Conservation (phyloP, 2,888 invertebrate genomes). For the Aspidiotus destructor region DNA sequence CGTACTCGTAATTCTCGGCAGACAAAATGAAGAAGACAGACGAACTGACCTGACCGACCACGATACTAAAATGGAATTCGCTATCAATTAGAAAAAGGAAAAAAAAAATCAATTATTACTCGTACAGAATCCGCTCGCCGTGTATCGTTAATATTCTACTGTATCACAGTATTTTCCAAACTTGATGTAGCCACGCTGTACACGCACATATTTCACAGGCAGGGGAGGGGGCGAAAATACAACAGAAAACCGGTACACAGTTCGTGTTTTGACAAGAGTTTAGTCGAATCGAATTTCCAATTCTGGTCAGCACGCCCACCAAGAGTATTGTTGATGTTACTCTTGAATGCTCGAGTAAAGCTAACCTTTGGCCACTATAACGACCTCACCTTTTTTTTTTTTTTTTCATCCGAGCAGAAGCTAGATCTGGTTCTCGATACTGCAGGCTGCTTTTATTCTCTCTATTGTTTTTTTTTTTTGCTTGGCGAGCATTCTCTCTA, state of each 20-base stretch:
- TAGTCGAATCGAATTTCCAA: slow-evolving; percentile 4
- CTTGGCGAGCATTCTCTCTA: neutral
- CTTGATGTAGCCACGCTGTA: no score
- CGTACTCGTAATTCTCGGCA: no score
- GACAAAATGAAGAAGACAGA: no score
- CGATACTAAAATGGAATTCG: no score
- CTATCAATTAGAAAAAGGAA: no score
- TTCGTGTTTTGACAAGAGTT: neutral
- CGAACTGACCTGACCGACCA: no score
- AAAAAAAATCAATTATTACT: no score
- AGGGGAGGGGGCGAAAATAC: no score
- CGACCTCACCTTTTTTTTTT: slow-evolving; percentile 27
- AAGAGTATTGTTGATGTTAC: slow-evolving; percentile 14
- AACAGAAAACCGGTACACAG: slow-evolving; percentile 1
- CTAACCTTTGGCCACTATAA: slow-evolving; percentile 27
- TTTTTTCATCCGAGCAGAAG: slow-evolving; percentile 12
- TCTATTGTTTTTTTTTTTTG: slow-evolving; percentile 22
- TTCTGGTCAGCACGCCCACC: slow-evolving; percentile 19
- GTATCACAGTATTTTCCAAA: no score
- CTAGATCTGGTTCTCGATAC: slow-evolving; percentile 29
- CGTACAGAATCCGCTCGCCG: no score
- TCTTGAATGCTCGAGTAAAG: slow-evolving; percentile 11
- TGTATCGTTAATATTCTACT: no score
- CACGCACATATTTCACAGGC: no score
- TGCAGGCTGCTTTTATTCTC: slow-evolving; percentile 20